phyloP scores from a whole-genome alignment of 2,113 vertebrate species.

The Salvelinus alpinus region DNA sequence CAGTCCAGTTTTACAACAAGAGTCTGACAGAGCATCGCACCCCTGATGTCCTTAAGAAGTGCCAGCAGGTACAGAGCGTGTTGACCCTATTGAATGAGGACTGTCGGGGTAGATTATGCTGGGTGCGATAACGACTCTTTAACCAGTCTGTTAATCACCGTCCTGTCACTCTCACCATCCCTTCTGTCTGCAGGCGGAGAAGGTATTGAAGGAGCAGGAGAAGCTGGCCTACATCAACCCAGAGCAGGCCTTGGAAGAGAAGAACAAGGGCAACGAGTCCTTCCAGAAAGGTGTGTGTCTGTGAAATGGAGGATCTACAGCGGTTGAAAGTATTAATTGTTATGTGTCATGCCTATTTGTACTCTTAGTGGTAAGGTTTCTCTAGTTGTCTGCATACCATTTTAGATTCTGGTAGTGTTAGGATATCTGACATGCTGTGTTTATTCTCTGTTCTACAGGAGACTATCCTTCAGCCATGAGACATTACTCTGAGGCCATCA shows the following conservation, averaged over 20 bases:
- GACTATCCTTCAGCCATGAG: constrained; percentile 91
- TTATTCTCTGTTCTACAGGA: constrained; percentile 58
- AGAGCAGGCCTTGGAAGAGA: constrained; percentile 87
- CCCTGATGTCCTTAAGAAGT: constrained; percentile 91
- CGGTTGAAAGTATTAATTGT: not conserved
- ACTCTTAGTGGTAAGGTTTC: not conserved
- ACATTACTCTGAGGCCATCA: constrained; percentile 90
- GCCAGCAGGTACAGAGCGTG: constrained; percentile 80
- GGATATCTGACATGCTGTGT: no score
- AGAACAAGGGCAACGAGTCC: constrained; percentile 89
- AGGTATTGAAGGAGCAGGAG: constrained; percentile 90
- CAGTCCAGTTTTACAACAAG: constrained; percentile 90
- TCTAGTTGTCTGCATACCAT: not conserved
- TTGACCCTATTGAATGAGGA: not conserved
- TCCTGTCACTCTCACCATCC: no score
- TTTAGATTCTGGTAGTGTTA: not conserved
- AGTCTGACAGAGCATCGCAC: constrained; percentile 90
- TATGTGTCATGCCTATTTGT: not conserved
- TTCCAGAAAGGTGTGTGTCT: constrained; percentile 85
- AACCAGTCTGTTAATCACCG: not conserved
- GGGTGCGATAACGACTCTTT: not conserved
- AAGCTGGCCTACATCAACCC: constrained; percentile 89
- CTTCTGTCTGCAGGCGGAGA: constrained; percentile 80
- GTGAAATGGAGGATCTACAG: not conserved
- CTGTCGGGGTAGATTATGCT: not conserved